Base-by-base conservation (phyloP, 2,797 vertebrate genomes). In the Crypturellus tataupa region DNA sequence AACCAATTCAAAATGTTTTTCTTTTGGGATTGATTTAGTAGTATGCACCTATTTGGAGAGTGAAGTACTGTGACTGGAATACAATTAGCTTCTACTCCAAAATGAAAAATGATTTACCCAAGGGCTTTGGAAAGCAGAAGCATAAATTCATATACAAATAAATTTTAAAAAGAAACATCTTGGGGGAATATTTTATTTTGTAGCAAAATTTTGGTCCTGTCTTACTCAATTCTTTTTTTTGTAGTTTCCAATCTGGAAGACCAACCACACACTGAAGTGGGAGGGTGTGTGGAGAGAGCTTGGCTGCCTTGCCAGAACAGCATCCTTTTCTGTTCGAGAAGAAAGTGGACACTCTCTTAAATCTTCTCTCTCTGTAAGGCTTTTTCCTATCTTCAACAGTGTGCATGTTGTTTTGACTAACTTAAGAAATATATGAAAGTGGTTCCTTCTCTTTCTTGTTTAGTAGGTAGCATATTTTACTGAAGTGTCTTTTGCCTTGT, bases 211-310 rank as follows among this genome's bases (percentile, higher is more conserved):
- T 42, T 46, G 21, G 65, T 67, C 8, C 33, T 80, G 6, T 83
- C 39, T 65, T 51, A n/a, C 6, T 76, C 35, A 39, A 51, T 80
- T 80, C 35, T 83, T 84, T 76, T 14, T 14, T 67, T 81, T 84
- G 11, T 94, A 99, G 99, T 99, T 99, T 91, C 99, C 99, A 35
- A 12, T 99, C 1, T 99, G 99, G 97, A 97, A 97, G 94, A 99
- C 98, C 19, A 98, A 95, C 96, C 99, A 99, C 97, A 98, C 98
- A 0, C 51, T 99, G 91, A 99, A 99, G 97, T 99, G 99, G 99
- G 99, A 99, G 93, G 99, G 98, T 1, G 99, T 99, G n/a, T 99
- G 99, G 99, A 97, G 99, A 75, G 99, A 99, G 88, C 98, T 99
- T 72, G 98, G 99, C 95, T 99, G 99, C 90, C 98, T 99, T 80